Conservation (phyloP, 92 coral and sea anemone species). For the Epizoanthus illoricatus region DNA sequence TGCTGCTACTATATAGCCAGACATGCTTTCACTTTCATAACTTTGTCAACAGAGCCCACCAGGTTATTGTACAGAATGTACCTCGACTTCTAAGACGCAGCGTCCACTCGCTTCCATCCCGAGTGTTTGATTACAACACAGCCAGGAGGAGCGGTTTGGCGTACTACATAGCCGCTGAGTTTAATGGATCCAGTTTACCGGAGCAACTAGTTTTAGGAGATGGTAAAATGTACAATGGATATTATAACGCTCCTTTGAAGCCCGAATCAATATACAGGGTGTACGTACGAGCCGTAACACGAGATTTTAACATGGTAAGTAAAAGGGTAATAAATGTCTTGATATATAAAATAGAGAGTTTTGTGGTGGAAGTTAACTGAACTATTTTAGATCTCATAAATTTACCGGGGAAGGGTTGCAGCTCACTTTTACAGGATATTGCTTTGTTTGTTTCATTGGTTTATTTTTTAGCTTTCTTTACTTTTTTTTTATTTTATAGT, state of each 20-base stretch:
- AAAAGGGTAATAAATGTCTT: too few relatives aligned
- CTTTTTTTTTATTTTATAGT: too few relatives aligned
- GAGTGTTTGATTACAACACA: background rate
- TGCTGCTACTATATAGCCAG: too few relatives aligned
- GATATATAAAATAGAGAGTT: too few relatives aligned
- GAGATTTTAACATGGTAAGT: background rate
- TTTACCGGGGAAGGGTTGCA: too few relatives aligned
- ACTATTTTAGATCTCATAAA: too few relatives aligned
- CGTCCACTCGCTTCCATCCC: background rate
- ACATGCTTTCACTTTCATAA: too few relatives aligned
- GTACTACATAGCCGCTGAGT: slow-evolving; percentile 6
- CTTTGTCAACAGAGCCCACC: background rate
- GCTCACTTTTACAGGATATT: too few relatives aligned
- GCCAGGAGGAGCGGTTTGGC: background rate
- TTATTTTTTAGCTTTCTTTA: too few relatives aligned
- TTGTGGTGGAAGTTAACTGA: too few relatives aligned
- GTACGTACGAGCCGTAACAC: background rate
- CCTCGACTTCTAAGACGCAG: background rate
- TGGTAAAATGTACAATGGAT: background rate
- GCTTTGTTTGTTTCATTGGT: too few relatives aligned
- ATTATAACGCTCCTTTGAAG: slow-evolving; percentile 6
- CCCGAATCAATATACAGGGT: background rate
- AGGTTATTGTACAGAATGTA: background rate
- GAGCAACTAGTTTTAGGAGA: background rate
- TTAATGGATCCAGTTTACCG: background rate